phyloP scores from a whole-genome alignment of 2,888 invertebrate genomes.

The Netelia fuscicornis region DNA sequence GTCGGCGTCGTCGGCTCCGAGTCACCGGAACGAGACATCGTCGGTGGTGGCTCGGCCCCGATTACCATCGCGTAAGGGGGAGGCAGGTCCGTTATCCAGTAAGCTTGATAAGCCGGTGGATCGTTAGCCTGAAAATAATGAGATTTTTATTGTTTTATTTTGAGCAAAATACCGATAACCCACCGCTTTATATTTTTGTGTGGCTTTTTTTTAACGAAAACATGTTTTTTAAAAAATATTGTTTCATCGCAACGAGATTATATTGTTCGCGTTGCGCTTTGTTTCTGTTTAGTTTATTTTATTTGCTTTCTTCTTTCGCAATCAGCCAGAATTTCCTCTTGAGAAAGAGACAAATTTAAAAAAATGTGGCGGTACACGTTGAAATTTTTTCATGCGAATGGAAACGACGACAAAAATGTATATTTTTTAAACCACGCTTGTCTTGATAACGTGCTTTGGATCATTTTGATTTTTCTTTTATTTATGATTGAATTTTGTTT shows the following conservation, averaged over 20 bases:
- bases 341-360: too few relatives aligned
- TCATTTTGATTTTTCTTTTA: too few relatives aligned
- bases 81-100: conserved; percentile 75
- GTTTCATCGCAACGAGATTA: too few relatives aligned
- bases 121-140: conserved; percentile 67
- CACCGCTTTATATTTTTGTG: not conserved
- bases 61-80: conserved; percentile 75
- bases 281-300: too few relatives aligned
- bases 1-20: conserved; percentile 15
- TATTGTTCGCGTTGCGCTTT: too few relatives aligned
- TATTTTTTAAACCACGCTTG: not conserved
- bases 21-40: conserved; percentile 22
- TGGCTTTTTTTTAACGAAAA: too few relatives aligned
- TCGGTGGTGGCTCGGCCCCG: conserved; percentile 46
- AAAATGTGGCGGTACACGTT: too few relatives aligned
- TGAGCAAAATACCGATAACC: not conserved
- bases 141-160: not conserved
- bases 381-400: not conserved
- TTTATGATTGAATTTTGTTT: too few relatives aligned
- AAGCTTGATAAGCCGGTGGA: conserved; percentile 75
- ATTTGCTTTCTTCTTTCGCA: too few relatives aligned
- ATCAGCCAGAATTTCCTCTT: too few relatives aligned
- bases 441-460: too few relatives aligned
- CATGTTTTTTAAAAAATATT: too few relatives aligned
- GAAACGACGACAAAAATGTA: not conserved